Base-by-base conservation (phyloP, 2,888 invertebrate species). In the Macaria notata region DNA sequence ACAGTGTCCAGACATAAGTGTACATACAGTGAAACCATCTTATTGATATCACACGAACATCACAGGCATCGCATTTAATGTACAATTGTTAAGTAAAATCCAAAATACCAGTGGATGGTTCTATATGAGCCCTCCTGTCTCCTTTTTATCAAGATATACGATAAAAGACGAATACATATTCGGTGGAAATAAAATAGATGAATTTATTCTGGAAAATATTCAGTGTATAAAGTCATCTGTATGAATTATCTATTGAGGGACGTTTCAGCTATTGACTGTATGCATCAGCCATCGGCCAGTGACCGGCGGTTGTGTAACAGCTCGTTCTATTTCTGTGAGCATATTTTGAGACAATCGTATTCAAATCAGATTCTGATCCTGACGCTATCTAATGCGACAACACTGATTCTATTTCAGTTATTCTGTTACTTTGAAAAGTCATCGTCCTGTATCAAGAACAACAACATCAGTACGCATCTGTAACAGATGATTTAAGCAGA, bases 281-380 rank as follows among this genome's bases (percentile, higher is more conserved):
- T 55, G 59, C 54, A 52, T 55, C 42, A 43, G 42, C 30, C 41
- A 45, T 52, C 54, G 54, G 51, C 29, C 59, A 55, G 19, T 55
- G 54, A 51, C 45, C 47, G 45, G 45, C 31, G 8, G 45, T 59
- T 59, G 51, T 58, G 54, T 54, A 58, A 58, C 49, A 50, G 44
- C 51, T 51, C 36, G 48, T 42, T 54, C 54, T 58, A 58, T 54
- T 54, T 54, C 54, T 49, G 54, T 45, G 45, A 59, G 48, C 30
- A 59, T 59, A 55, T 55, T 59, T 54, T 54, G 47, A 55, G 48
- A 54, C 51, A 59, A 59, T 50, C 50, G 30, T 47, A 50, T 59
- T 59, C 38, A 46, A 41, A 52, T 53, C 44, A 7, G 38, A 50
- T 50, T n/a, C 50, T 44, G 44, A 50, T 50, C 50, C 36, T 31